These are phyloP conservation scores for Drosophila basisetae DNA, from an alignment of 2,888 invertebrate species.

Conservation along the genomic window DNA sequence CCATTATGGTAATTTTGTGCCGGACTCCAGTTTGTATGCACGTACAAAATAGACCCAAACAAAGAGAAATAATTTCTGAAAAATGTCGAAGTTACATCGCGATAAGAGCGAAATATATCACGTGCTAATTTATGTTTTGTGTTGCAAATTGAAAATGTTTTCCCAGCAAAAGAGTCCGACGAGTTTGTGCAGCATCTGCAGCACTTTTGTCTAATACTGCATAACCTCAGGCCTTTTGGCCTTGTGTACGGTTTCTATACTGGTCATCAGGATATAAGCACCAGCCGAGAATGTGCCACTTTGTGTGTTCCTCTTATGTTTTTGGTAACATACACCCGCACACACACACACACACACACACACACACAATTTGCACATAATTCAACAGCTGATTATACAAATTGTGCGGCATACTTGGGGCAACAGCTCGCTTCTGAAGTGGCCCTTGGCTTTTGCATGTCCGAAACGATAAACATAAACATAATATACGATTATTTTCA, in stretches of 20 bases:
- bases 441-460: constrained; percentile 61
- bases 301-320: constrained; percentile 13
- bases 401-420: constrained; percentile 46
- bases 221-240: constrained; percentile 44
- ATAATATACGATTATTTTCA: constrained; percentile 54
- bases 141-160: constrained; percentile 69
- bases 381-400: constrained; percentile 77
- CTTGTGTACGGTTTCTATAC: constrained; percentile 28
- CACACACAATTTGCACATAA: constrained; percentile 68
- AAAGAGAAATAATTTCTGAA: constrained; percentile 48
- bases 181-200: constrained; percentile 39
- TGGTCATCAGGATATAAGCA: not conserved
- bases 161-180: not conserved
- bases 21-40: not conserved
- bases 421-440: not conserved
- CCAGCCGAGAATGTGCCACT: not conserved
- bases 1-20: constrained; percentile 72
- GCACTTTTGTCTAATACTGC: constrained; percentile 29
- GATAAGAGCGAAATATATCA: constrained; percentile 72
- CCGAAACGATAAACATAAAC: constrained; percentile 79
- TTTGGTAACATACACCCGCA: not conserved
- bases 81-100: constrained; percentile 67
- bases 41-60: constrained; percentile 3
- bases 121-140: constrained; percentile 77
- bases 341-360: not conserved